Percentiles rank a stretch among this genome's conserved stretches.
These are phyloP conservation scores for Eupeodes latifasciatus DNA, from an alignment of 2,888 invertebrate species.

Conservation along the genomic window DNA sequence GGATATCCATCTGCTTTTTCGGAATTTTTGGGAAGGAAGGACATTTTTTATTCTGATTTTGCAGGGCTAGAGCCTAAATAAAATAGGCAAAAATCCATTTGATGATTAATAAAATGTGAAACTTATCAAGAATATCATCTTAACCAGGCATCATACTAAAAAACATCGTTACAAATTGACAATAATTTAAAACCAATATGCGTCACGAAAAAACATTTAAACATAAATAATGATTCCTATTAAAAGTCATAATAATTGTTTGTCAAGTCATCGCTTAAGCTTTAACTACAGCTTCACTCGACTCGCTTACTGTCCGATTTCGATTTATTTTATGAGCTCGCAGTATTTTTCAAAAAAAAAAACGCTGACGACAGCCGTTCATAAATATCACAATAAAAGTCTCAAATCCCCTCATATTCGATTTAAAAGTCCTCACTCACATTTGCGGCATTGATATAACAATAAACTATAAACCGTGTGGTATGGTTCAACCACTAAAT, in stretches of 20 bases:
- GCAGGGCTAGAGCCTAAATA: no score
- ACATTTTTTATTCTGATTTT: no score
- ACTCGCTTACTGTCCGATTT: constrained; percentile 45
- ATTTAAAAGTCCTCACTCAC: constrained; percentile 24
- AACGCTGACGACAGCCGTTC: constrained; percentile 46
- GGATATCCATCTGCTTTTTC: no score
- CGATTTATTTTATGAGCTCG: constrained; percentile 65
- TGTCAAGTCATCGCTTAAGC: constrained; percentile 49
- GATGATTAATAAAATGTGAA: no score
- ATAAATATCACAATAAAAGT: constrained; percentile 45
- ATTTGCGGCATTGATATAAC: constrained; percentile 10
- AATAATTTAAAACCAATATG: neutral
- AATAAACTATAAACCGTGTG: neutral
- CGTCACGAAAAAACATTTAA: neutral
- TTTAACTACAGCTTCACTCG: neutral
- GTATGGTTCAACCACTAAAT: neutral
- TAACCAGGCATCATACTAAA: neutral
- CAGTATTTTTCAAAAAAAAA: constrained; percentile 56
- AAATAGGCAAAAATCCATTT: no score
- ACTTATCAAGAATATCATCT: no score
- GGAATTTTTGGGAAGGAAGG: no score
- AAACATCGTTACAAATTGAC: neutral
- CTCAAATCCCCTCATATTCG: constrained; percentile 23
- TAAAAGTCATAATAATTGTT: constrained; percentile 44
- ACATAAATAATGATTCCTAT: constrained; percentile 2